phyloP scores from a whole-genome alignment of 2,888 invertebrate genomes.

The Macrophya annulata region DNA sequence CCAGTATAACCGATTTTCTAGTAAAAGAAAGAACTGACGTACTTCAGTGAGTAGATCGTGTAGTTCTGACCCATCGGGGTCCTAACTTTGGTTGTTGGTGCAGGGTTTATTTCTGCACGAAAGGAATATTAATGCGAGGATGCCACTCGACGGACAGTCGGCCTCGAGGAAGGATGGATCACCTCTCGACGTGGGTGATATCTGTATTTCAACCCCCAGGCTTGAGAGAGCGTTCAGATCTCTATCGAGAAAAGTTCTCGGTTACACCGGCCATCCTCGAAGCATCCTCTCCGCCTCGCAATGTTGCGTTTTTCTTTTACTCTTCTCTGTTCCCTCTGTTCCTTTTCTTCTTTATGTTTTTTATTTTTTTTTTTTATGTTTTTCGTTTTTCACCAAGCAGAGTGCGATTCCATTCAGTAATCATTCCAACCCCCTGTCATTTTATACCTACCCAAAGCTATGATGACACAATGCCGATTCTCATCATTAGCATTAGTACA shows the following conservation, averaged over 20 bases:
- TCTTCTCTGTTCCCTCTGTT: background rate
- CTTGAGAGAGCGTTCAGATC: conserved; percentile 68
- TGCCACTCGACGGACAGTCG: conserved; percentile 59
- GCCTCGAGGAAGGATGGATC: conserved; percentile 63
- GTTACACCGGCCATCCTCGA: conserved; percentile 62
- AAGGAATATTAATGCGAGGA: conserved; percentile 71
- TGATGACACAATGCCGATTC: background rate
- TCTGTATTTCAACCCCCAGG: conserved; percentile 71
- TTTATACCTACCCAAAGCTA: background rate
- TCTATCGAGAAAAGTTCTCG: conserved; percentile 72
- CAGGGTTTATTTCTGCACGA: conserved; percentile 67
- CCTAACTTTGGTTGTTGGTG: conserved; percentile 10
- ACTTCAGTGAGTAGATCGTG: background rate
- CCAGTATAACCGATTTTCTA: background rate
- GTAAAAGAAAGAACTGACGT: background rate
- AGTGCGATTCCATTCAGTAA: background rate
- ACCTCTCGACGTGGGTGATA: conserved; percentile 73
- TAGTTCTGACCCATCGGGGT: background rate
- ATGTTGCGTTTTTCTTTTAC: conserved; percentile 20
- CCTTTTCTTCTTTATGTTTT: background rate
- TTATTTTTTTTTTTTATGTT: background rate
- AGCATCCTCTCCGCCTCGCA: background rate
- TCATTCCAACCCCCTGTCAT: background rate
- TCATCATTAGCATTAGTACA: background rate
- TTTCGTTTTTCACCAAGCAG: background rate